Conservation (phyloP, 2,113 vertebrate species). For the Triplophysa dalaica region DNA sequence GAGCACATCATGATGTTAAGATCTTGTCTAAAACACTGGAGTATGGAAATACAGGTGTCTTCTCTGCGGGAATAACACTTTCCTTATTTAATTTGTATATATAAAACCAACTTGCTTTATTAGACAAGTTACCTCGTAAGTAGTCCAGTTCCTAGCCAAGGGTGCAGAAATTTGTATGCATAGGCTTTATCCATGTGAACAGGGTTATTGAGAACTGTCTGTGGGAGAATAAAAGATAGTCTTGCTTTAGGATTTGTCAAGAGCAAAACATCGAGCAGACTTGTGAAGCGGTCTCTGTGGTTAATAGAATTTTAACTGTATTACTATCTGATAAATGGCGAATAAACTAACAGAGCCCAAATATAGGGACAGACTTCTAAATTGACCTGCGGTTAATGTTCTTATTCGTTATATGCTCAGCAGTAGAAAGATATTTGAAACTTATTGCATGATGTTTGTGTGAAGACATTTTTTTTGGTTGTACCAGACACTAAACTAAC, state of each 20-base stretch:
- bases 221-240: conserved; percentile 3
- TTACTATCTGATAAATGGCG: neutral
- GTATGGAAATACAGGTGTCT: neutral
- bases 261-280: neutral
- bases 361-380: too few relatives aligned
- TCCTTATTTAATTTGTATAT: too few relatives aligned
- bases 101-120: neutral
- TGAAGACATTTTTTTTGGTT: too few relatives aligned
- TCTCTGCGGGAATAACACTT: neutral
- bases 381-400: too few relatives aligned
- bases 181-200: conserved; percentile 85
- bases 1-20: too few relatives aligned
- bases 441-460: too few relatives aligned
- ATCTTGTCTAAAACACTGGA: too few relatives aligned
- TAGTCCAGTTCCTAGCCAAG: conserved; percentile 93
- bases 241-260: neutral
- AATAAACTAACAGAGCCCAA: too few relatives aligned
- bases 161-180: conserved; percentile 85
- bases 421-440: too few relatives aligned
- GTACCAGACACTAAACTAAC: neutral
- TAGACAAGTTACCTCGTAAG: conserved; percentile 83
- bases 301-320: neutral
- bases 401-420: too few relatives aligned
- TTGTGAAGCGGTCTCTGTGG: neutral
- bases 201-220: conserved; percentile 81